Evolutionary conservation across 2,113 vertebrate genomes (phyloP), one percentile per base, ranked within the genome.

Genomic region (Panthera uncia): DNA sequence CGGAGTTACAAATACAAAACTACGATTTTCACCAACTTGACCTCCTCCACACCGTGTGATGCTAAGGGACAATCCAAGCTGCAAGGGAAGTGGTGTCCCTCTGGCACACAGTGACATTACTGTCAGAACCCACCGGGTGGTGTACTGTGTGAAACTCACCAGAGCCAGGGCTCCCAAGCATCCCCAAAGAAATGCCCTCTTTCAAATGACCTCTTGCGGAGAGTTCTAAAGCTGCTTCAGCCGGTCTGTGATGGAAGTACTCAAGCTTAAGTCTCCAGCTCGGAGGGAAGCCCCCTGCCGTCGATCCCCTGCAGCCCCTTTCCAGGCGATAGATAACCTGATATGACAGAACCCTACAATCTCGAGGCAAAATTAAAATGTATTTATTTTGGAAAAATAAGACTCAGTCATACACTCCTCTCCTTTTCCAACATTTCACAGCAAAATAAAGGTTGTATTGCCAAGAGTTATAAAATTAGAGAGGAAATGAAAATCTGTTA

Each of bases 401-500:
- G 90, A 84, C 27, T 93, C 76, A 10, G 13, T 36, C 61, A 71
- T 55, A 76, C 11, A 52, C 50, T 86, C 82, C 71, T 69, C 86
- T 94, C 69, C 69, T 91, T 88, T 84, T 81, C 92, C 92, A 96
- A 69, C 68, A 38, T 86, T 90, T 81, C 23, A 55, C 18, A 63
- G 90, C 80, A 97, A 97, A 98, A 98, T 84, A 94, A 94, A 96
- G 61, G 41, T 79, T 90, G 57, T 55, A 55, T 33, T 96, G 76
- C 97, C 97, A 98, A 97, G 94, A 95, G 83, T 92, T 95, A 89
- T 36, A 95, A 97, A 98, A 98, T 84, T 74, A 92, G 89, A 96
- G 84, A 93, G 91, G 82, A 97, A 92, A 91, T 52, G 92, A 93
- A 96, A 97, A 98, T 96, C 80, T 97, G 95, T 92, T 98, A 96